Conservation (phyloP, 2,888 invertebrate species). For the Dicroscelio sp. region DNA sequence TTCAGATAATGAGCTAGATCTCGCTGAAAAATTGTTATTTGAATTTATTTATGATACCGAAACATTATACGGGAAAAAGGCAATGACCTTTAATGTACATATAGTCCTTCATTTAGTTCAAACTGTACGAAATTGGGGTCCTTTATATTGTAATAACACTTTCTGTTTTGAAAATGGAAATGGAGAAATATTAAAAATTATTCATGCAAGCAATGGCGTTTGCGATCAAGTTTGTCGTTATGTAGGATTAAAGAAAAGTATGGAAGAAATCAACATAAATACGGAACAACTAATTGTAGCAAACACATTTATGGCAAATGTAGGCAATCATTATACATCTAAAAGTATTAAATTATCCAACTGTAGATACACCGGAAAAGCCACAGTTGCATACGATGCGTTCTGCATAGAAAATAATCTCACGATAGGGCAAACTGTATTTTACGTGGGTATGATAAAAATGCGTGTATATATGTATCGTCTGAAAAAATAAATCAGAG, state of each 20-base stretch:
- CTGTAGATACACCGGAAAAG: constrained; percentile 14
- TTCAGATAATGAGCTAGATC: not conserved
- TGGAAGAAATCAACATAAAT: too few species aligned
- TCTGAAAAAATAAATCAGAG: not conserved
- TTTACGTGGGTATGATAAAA: too few species aligned
- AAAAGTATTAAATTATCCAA: constrained; percentile 23
- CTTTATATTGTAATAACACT: not conserved
- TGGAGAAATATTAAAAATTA: not conserved
- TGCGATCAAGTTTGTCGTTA: not conserved
- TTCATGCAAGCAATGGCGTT: not conserved
- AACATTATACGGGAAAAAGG: not conserved
- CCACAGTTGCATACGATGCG: too few species aligned
- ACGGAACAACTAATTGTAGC: too few species aligned
- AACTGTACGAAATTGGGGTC: not conserved
- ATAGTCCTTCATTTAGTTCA: not conserved
- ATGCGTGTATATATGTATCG: constrained; percentile 20
- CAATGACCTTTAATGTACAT: not conserved
- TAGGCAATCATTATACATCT: not conserved
- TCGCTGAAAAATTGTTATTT: not conserved
- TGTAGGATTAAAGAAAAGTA: not conserved
- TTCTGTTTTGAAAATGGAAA: not conserved
- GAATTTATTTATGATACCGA: not conserved
- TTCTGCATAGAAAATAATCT: too few species aligned
- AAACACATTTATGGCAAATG: constrained; percentile 5
- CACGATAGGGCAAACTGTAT: too few species aligned